phyloP scores from a whole-genome alignment of 2,797 vertebrate genomes.

The Anableps anableps region DNA sequence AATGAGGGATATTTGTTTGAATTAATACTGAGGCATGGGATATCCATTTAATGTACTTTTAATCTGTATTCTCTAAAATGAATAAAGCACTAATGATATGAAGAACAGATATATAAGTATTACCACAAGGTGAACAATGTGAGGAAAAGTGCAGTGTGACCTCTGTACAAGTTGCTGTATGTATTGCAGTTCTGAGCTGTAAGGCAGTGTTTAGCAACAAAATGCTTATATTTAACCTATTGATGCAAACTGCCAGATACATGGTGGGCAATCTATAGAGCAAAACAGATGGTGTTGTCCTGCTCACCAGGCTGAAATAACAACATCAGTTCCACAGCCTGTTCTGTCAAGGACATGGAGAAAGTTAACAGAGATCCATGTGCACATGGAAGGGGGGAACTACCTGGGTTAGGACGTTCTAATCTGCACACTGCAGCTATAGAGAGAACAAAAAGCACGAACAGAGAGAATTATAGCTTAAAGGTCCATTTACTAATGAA shows the following conservation, averaged over 20 bases:
- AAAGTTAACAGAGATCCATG: not conserved
- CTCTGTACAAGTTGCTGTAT: not conserved
- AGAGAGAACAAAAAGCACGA: not conserved
- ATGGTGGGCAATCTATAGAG: not conserved
- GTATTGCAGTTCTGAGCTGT: not conserved
- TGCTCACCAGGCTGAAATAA: constrained; percentile 12
- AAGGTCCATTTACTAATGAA: constrained; percentile 10
- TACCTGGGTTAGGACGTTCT: not conserved
- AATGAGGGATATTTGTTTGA: not conserved
- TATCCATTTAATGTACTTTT: not conserved
- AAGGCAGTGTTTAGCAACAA: not conserved
- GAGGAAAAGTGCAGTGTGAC: not conserved
- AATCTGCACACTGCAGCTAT: not conserved
- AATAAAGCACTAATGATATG: not conserved
- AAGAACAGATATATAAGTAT: not conserved
- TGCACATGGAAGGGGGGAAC: not conserved
- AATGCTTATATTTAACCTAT: not conserved
- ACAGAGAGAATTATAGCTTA: constrained; percentile 8
- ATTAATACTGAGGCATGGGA: not conserved
- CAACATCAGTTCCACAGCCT: not conserved
- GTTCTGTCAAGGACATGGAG: constrained; percentile 4
- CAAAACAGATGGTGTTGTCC: constrained; percentile 13
- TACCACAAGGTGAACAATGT: not conserved
- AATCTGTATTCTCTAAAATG: not conserved
- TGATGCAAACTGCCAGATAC: constrained; percentile 1